Evolutionary conservation across 35 echinoderm and acorn worm species (phyloP).

Genomic region (Heliocidaris tuberculata): DNA sequence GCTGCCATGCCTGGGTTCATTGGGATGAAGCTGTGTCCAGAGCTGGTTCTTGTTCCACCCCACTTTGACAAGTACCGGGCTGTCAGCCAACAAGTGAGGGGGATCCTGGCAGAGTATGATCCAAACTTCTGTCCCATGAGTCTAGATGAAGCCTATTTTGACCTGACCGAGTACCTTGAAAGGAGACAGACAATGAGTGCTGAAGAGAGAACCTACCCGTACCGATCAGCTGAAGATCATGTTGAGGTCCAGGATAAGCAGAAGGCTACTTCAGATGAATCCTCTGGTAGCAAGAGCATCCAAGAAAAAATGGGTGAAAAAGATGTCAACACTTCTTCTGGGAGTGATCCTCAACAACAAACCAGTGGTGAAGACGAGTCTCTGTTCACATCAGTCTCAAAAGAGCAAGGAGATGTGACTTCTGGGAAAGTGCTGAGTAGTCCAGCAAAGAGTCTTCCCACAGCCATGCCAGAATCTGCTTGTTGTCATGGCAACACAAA

Average conservation of each 20-base stretch:
- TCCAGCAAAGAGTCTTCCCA: not conserved
- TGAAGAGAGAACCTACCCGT: slow-evolving; percentile 76
- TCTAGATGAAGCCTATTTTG: slow-evolving; percentile 95
- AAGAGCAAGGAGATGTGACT: not conserved
- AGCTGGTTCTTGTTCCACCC: slow-evolving; percentile 72
- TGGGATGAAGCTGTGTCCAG: slow-evolving; percentile 90
- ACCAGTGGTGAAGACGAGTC: not conserved
- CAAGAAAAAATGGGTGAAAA: not conserved
- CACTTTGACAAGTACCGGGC: slow-evolving; percentile 88
- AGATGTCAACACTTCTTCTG: not conserved
- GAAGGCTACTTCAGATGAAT: not conserved
- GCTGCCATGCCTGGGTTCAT: slow-evolving; percentile 99
- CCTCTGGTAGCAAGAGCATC: not conserved
- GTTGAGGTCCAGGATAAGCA: not conserved
- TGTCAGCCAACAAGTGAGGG: slow-evolving; percentile 78
- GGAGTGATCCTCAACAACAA: not conserved
- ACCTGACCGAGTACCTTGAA: slow-evolving; percentile 83
- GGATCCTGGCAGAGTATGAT: slow-evolving; percentile 88
- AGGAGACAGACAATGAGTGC: slow-evolving; percentile 54
- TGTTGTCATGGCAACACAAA: not conserved
- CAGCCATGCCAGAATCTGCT: not conserved
- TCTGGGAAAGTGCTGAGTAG: not conserved
- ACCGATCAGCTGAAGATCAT: not conserved
- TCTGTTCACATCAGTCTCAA: not conserved
- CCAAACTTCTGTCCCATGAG: slow-evolving; percentile 89